A percentile compares a stretch with the other conserved stretches of the same genome.
These are phyloP conservation scores for Linepithema humile DNA, from an alignment of 1,140 invertebrate genomes.

Conservation along the genomic window DNA sequence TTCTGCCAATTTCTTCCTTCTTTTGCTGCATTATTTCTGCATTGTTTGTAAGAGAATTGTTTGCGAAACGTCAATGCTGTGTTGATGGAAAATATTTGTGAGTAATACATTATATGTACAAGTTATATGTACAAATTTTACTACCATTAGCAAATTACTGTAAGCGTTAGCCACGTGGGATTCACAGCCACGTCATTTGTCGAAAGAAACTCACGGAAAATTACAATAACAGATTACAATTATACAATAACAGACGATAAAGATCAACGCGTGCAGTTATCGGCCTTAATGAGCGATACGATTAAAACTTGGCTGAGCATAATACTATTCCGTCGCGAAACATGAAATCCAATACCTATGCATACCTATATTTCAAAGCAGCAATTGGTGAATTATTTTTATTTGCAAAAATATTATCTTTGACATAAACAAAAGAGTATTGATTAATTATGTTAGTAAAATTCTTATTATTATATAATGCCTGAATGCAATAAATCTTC, in stretches of 20 bases:
- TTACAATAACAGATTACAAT: slow-evolving; percentile 26
- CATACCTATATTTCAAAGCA: neutral
- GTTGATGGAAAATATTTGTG: slow-evolving; percentile 4
- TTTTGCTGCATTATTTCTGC: neutral
- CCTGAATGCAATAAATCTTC: neutral
- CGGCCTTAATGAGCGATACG: slow-evolving; percentile 49
- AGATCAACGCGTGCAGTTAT: slow-evolving; percentile 31
- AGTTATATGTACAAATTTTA: no score
- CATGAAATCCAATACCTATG: neutral
- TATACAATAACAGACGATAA: slow-evolving; percentile 6
- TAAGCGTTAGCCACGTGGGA: neutral
- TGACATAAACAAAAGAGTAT: neutral
- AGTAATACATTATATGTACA: neutral
- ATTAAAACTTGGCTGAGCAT: slow-evolving; percentile 42
- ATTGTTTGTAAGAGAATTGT: neutral
- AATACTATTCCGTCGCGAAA: slow-evolving; percentile 34
- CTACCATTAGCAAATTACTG: neutral
- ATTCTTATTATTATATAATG: neutral
- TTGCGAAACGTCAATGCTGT: neutral
- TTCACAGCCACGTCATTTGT: slow-evolving; percentile 19
- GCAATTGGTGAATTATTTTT: neutral
- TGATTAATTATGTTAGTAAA: neutral
- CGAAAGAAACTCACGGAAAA: slow-evolving; percentile 6
- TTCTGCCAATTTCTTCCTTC: neutral
- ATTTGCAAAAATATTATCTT: neutral